phyloP scores from a whole-genome alignment of 2,888 invertebrate genomes.

The Erynnis tages region DNA sequence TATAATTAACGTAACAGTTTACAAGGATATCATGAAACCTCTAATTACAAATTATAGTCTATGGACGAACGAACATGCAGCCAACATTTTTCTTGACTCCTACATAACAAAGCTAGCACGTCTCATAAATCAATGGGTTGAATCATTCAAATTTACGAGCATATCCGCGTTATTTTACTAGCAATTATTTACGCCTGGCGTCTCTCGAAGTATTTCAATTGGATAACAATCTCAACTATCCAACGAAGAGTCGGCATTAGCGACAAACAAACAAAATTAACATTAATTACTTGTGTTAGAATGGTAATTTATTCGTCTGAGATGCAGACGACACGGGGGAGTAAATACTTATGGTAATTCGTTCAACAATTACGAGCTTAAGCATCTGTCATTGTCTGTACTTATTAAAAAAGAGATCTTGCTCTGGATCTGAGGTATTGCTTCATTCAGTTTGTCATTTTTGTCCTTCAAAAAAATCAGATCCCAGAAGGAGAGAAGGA shows the following conservation, averaged over 20 bases:
- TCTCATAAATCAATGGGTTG: background rate
- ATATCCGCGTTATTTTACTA: background rate
- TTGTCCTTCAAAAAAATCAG: no score
- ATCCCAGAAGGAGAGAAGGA: no score
- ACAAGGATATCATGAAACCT: no score
- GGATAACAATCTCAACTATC: constrained; percentile 29
- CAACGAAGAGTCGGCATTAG: constrained; percentile 30
- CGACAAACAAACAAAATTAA: constrained; percentile 42
- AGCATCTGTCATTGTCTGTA: background rate
- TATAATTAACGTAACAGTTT: no score
- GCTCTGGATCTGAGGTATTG: no score
- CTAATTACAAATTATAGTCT: no score
- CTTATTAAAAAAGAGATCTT: no score
- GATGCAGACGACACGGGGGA: constrained; percentile 13
- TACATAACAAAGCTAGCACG: no score
- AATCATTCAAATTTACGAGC: background rate
- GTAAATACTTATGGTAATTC: constrained; percentile 31
- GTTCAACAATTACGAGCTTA: background rate
- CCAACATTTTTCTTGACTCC: no score
- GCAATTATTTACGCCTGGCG: constrained; percentile 3
- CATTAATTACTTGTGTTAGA: constrained; percentile 38
- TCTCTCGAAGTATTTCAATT: constrained; percentile 27
- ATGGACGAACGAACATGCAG: no score
- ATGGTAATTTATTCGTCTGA: constrained; percentile 43
- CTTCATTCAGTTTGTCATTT: no score